A percentile compares a stretch with the other conserved stretches of the same genome.
These are phyloP conservation scores for Cryptophagus acutangulus DNA, from an alignment of 2,888 invertebrate species.

Conservation along the genomic window DNA sequence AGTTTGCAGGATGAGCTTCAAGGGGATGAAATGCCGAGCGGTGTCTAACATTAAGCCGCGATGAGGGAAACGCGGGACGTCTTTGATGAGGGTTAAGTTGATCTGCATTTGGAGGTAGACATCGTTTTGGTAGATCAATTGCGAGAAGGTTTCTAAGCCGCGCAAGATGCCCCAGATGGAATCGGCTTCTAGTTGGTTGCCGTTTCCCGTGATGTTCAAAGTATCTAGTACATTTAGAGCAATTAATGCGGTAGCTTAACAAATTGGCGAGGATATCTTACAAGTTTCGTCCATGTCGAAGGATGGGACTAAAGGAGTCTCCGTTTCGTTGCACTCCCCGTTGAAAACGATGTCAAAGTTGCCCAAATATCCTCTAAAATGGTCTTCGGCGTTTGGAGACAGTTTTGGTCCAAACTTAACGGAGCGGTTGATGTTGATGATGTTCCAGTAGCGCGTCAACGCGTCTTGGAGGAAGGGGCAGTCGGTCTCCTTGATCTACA, in stretches of 20 bases:
- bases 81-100: constrained; percentile 50
- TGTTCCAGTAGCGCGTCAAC: background rate
- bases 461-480: constrained; percentile 3
- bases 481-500: constrained; percentile 19
- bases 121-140: background rate
- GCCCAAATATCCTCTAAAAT: no score
- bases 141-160: background rate
- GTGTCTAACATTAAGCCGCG: constrained; percentile 83
- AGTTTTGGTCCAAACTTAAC: no score
- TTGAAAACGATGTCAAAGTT: no score
- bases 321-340: no score
- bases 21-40: constrained; percentile 73
- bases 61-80: constrained; percentile 73
- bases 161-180: background rate
- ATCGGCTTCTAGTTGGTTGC: background rate
- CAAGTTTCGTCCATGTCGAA: no score
- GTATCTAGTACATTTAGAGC: no score
- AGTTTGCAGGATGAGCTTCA: constrained; percentile 58
- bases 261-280: no score
- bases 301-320: no score
- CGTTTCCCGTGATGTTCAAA: no score
- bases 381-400: no score
- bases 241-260: no score
- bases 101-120: background rate
- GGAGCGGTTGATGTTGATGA: background rate